Conservation (phyloP, 2,888 invertebrate genomes). For the Deilephila porcellus region DNA sequence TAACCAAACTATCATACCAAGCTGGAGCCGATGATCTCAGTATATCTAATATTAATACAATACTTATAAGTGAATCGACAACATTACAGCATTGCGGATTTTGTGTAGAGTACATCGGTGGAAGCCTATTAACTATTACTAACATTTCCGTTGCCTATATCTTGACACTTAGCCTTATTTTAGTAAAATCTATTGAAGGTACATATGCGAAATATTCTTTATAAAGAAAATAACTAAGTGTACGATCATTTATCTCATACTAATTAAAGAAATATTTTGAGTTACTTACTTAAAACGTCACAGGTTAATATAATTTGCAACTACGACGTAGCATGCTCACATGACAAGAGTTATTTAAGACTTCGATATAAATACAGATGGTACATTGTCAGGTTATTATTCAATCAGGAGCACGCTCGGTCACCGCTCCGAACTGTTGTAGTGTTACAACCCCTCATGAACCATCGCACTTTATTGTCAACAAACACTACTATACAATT, state of each 20-base stretch:
- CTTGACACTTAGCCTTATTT: too few species aligned
- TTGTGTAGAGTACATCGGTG: too few species aligned
- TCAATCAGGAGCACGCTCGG: conserved; percentile 29
- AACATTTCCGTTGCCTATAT: too few species aligned
- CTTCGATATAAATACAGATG: conserved; percentile 27
- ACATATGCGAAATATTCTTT: too few species aligned
- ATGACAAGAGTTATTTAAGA: conserved; percentile 25
- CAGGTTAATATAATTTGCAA: neutral
- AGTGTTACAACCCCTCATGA: conserved; percentile 1
- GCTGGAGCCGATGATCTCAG: neutral
- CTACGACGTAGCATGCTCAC: conserved; percentile 6
- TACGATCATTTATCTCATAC: neutral
- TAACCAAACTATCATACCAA: neutral
- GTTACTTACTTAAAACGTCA: neutral
- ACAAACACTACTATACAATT: conserved; percentile 10
- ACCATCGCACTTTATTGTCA: conserved; percentile 19
- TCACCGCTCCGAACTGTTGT: conserved; percentile 14
- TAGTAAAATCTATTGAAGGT: too few species aligned
- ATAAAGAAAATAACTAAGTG: too few species aligned
- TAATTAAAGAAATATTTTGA: neutral
- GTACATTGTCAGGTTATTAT: conserved; percentile 31
- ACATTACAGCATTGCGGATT: neutral
- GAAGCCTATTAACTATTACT: too few species aligned
- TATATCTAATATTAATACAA: neutral
- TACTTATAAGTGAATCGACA: neutral